Evolutionary conservation across 2,113 vertebrate species (phyloP).

Genomic region (Lamprologus sp.): DNA sequence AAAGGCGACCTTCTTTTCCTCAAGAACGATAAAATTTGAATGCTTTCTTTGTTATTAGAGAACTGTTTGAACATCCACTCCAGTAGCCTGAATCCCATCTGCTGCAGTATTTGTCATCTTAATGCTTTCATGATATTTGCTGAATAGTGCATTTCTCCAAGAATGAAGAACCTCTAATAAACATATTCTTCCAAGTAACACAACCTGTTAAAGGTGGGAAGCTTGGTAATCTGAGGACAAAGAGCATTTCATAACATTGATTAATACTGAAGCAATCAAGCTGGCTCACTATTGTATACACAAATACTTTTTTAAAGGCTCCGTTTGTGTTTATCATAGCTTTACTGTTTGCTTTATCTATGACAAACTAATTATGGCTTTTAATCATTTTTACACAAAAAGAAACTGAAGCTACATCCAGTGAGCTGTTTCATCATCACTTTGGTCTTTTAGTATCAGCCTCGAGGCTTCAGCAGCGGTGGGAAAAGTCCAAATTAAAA

Average conservation of each 20-base stretch:
- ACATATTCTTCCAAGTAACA: neutral
- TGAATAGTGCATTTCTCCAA: fast-evolving
- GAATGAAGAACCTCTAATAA: neutral
- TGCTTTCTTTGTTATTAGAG: neutral
- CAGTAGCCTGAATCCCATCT: fast-evolving
- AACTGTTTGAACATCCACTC: neutral
- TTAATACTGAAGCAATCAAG: neutral
- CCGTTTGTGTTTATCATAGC: neutral
- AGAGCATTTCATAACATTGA: neutral
- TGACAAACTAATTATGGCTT: neutral
- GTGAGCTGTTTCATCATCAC: neutral
- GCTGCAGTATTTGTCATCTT: neutral
- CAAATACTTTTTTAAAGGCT: neutral
- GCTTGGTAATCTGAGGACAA: fast-evolving
- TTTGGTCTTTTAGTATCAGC: neutral
- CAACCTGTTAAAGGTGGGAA: fast-evolving
- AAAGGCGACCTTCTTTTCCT: neutral
- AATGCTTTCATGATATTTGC: neutral
- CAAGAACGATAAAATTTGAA: neutral
- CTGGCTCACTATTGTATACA: neutral
- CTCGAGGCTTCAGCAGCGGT: fast-evolving
- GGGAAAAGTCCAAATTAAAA: neutral
- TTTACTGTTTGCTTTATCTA: neutral
- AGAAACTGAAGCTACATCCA: neutral
- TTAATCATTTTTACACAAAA: neutral